Conservation (phyloP, 2,113 vertebrate genomes). For the Pollimyrus isidori region DNA sequence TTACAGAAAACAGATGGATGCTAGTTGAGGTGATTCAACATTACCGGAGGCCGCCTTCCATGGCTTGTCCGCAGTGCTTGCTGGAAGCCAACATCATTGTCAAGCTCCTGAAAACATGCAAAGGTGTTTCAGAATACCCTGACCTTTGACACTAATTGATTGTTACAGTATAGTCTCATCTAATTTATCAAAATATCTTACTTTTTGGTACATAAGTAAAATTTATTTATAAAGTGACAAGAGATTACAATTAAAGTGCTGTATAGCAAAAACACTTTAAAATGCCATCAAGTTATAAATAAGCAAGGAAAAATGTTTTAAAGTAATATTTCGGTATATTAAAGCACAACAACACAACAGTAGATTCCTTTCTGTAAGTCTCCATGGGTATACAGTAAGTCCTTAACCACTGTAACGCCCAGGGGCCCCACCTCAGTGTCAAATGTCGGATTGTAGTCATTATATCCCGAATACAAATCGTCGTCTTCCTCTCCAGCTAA, state of each 20-base stretch:
- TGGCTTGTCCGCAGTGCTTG: constrained; percentile 86
- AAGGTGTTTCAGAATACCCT: not conserved
- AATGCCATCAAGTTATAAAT: no score
- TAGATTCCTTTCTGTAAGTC: not conserved
- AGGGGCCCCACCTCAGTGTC: constrained; percentile 74
- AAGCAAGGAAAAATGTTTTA: not conserved
- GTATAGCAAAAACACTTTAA: no score
- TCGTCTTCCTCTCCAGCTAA: constrained; percentile 76
- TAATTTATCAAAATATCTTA: not conserved
- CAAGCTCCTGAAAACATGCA: constrained; percentile 70
- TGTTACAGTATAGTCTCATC: not conserved
- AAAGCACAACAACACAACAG: not conserved
- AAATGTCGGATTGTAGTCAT: constrained; percentile 90
- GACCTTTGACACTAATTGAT: not conserved
- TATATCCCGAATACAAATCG: constrained; percentile 94
- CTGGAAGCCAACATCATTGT: constrained; percentile 87
- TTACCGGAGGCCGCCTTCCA: constrained; percentile 86
- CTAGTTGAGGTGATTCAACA: no score
- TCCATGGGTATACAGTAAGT: not conserved
- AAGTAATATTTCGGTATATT: not conserved
- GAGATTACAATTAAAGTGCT: no score
- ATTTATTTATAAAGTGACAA: no score
- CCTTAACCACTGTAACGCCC: not conserved
- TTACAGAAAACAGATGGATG: not conserved
- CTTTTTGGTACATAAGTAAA: not conserved